These are phyloP conservation scores for Neocrepidodera transversa DNA, from an alignment of 2,888 invertebrate species.

Conservation along the genomic window DNA sequence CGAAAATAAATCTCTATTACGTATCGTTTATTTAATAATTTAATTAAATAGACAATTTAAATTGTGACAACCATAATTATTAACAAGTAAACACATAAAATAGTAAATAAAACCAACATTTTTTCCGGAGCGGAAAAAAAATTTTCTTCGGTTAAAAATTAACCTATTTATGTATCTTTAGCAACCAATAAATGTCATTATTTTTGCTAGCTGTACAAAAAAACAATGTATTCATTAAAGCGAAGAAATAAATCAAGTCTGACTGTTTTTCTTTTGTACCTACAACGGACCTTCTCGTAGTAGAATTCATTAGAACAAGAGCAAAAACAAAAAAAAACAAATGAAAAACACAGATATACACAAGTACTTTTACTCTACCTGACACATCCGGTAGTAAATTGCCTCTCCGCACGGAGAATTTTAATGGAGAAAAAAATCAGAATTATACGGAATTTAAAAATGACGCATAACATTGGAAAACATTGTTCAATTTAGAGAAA, in stretches of 20 bases:
- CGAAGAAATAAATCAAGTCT: neutral
- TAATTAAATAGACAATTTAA: no score
- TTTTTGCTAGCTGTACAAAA: no score
- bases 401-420: conserved; percentile 2
- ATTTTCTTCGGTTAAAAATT: no score
- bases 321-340: neutral
- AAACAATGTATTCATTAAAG: no score
- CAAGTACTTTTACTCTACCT: conserved; percentile 4
- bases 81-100: no score
- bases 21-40: no score
- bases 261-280: neutral
- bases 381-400: conserved; percentile 9
- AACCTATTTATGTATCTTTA: no score
- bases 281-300: neutral
- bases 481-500: conserved; percentile 8
- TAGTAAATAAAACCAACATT: no score
- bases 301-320: neutral
- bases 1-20: no score
- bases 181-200: no score
- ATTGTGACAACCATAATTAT: no score
- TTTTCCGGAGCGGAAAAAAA: no score
- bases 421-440: conserved; percentile 12
- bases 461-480: conserved; percentile 8
- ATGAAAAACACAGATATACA: neutral
- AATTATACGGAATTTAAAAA: conserved; percentile 11